These are phyloP conservation scores for Homalodisca vitripennis DNA, from an alignment of 1,140 invertebrate genomes.

Conservation along the genomic window DNA sequence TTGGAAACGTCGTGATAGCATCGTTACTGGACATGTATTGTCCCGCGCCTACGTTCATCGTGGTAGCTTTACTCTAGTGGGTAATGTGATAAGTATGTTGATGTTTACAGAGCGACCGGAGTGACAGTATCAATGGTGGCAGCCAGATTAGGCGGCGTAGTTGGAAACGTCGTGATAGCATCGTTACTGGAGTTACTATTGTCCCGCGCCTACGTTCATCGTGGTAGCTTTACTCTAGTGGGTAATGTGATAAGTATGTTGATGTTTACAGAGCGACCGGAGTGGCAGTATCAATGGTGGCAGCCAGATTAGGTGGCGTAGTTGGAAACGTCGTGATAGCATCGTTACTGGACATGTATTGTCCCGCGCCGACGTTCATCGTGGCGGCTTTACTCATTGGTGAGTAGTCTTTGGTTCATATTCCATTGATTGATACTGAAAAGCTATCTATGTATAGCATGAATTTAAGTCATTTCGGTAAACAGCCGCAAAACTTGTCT, in stretches of 20 bases:
- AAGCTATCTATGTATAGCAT: background rate
- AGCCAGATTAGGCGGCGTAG: too few species aligned
- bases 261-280: slow-evolving; percentile 66
- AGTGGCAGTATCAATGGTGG: slow-evolving; percentile 84
- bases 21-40: too few species aligned
- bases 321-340: slow-evolving; percentile 86
- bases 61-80: too few species aligned
- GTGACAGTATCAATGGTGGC: too few species aligned
- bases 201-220: too few species aligned
- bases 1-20: too few species aligned
- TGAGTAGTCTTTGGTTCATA: slow-evolving; percentile 40
- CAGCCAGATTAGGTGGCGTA: slow-evolving; percentile 78
- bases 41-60: too few species aligned
- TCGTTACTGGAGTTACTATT: too few species aligned
- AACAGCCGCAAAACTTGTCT: background rate
- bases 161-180: too few species aligned
- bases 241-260: background rate
- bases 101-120: too few species aligned
- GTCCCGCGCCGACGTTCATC: slow-evolving; percentile 82
- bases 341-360: slow-evolving; percentile 74
- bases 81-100: too few species aligned
- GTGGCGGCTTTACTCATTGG: slow-evolving; percentile 74
- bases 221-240: too few species aligned
- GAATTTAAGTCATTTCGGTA: background rate
- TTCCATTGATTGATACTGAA: background rate